Percentiles rank a stretch among this genome's conserved stretches.
Conservation (phyloP, 1,140 invertebrate genomes). For the Heliothis subflexa region DNA sequence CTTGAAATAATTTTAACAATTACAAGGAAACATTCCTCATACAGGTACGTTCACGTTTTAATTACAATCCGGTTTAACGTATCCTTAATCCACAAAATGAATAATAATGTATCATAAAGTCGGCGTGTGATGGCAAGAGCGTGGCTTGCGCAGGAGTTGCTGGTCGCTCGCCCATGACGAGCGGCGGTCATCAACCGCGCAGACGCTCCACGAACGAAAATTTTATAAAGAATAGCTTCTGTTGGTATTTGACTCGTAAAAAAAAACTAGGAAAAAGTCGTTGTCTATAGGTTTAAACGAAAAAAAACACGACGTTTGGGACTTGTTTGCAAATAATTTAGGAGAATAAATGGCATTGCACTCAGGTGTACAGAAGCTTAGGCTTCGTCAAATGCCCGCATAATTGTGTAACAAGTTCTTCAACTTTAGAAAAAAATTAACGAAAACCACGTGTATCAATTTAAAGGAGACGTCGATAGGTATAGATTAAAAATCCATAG, state of each 20-base stretch:
- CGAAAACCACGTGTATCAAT: not conserved
- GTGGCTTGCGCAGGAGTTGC: constrained; percentile 48
- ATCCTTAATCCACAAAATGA: constrained; percentile 52
- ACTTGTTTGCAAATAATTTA: constrained; percentile 23
- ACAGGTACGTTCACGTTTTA: constrained; percentile 31
- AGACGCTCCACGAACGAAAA: constrained; percentile 52
- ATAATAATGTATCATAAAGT: constrained; percentile 50
- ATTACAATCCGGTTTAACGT: constrained; percentile 45
- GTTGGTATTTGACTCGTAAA: constrained; percentile 40
- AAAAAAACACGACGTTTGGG: constrained; percentile 11
- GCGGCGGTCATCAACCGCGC: constrained; percentile 56
- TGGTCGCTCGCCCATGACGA: constrained; percentile 53
- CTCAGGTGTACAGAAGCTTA: constrained; percentile 3
- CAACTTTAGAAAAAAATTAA: not conserved
- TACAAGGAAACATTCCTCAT: constrained; percentile 23
- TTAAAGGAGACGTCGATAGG: not conserved
- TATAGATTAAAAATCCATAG: not conserved
- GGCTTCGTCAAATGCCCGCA: not conserved
- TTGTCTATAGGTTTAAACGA: constrained; percentile 2
- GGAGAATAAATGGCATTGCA: constrained; percentile 1
- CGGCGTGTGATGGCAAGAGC: constrained; percentile 43
- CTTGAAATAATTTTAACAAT: constrained; percentile 30
- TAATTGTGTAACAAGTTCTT: constrained; percentile 3
- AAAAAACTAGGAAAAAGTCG: constrained; percentile 38
- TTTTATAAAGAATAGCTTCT: constrained; percentile 49